Evolutionary conservation across 1,140 invertebrate genomes (phyloP).

Genomic region (Tetraneura akinire): DNA sequence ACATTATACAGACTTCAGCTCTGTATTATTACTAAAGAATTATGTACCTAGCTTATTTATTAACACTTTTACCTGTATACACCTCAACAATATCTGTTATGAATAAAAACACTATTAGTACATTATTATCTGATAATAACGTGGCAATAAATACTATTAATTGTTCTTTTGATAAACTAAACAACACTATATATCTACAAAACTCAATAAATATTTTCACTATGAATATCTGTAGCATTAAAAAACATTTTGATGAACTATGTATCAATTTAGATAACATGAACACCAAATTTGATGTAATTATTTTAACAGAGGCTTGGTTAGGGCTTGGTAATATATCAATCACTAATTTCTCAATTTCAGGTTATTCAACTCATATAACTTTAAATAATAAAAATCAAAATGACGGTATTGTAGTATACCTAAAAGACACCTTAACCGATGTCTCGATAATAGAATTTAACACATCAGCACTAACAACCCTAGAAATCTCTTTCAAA

Average conservation of each 20-base stretch:
- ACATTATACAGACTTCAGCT: too few species aligned
- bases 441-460: not conserved
- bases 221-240: slow-evolving; percentile 21
- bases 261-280: not conserved
- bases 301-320: not conserved
- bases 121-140: not conserved
- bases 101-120: not conserved
- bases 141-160: not conserved
- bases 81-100: not conserved
- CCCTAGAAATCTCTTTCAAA: slow-evolving; percentile 4
- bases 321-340: not conserved
- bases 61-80: not conserved
- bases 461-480: not conserved
- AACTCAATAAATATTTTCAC: not conserved
- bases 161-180: not conserved
- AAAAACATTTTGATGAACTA: slow-evolving; percentile 21
- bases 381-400: slow-evolving; percentile 15
- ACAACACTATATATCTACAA: not conserved
- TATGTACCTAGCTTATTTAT: not conserved
- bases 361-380: not conserved
- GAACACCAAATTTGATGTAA: not conserved
- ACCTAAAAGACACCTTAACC: not conserved
- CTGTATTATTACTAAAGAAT: too few species aligned
- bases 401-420: not conserved
- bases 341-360: not conserved